Conservation (phyloP, 53 echinoderm and acorn worm species). For the Henricia sp. region DNA sequence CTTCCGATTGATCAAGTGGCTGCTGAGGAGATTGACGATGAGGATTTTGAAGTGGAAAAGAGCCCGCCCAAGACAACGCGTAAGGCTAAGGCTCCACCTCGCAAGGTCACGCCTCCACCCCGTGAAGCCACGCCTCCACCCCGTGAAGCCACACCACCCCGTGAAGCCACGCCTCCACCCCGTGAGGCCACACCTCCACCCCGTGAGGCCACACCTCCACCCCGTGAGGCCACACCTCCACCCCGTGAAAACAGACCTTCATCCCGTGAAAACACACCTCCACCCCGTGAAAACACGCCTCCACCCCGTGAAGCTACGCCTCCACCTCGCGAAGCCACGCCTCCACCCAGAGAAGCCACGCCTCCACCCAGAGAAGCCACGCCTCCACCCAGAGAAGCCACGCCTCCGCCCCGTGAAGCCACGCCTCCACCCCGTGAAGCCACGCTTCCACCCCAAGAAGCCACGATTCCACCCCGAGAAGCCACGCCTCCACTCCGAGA, state of each 20-base stretch:
- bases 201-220: constrained; percentile 25
- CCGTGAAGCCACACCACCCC: constrained; percentile 27
- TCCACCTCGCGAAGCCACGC: constrained; percentile 33
- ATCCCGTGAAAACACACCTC: constrained; percentile 1
- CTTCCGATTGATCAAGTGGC: constrained; percentile 97
- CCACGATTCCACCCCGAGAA: constrained; percentile 19
- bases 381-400: neutral
- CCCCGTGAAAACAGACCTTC: constrained; percentile 27
- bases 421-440: constrained; percentile 14
- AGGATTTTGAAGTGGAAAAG: constrained; percentile 19
- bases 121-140: constrained; percentile 19
- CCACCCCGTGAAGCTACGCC: constrained; percentile 26
- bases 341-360: constrained; percentile 9
- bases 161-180: constrained; percentile 7
- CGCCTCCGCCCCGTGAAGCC: constrained; percentile 8
- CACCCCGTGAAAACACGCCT: constrained; percentile 26
- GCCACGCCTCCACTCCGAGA: constrained; percentile 9
- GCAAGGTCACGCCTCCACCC: neutral
- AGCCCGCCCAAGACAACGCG: too few relatives aligned
- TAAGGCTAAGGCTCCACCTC: too few relatives aligned
- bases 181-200: constrained; percentile 10
- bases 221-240: constrained; percentile 13
- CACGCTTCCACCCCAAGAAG: constrained; percentile 25
- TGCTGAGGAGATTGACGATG: constrained; percentile 97
- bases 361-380: constrained; percentile 20